Evolutionary conservation across 2,888 invertebrate species (phyloP).

Genomic region (Nomada fabriciana): DNA sequence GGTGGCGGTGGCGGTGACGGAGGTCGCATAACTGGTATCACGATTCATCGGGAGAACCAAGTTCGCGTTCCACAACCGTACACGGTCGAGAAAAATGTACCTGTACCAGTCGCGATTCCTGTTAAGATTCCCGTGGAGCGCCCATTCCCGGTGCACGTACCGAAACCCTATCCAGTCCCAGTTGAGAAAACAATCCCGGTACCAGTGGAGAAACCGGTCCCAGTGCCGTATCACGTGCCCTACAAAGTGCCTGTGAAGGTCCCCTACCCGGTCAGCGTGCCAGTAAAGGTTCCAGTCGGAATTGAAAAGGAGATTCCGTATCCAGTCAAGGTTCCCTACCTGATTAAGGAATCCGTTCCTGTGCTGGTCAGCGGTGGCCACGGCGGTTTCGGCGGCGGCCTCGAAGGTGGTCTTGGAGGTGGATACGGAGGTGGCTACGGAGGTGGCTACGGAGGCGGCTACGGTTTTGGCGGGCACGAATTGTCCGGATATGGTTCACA

Average conservation of each 20-base stretch:
- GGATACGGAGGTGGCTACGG: slow-evolving; percentile 55
- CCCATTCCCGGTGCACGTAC: slow-evolving; percentile 76
- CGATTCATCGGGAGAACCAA: slow-evolving; percentile 79
- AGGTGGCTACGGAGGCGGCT: slow-evolving; percentile 61
- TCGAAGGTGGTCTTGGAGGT: slow-evolving; percentile 49
- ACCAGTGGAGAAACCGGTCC: slow-evolving; percentile 79
- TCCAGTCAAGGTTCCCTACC: slow-evolving; percentile 68
- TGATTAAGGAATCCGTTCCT: slow-evolving; percentile 78
- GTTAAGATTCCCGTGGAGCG: slow-evolving; percentile 79
- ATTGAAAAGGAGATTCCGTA: slow-evolving; percentile 74
- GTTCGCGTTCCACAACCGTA: slow-evolving; percentile 80
- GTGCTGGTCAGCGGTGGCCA: slow-evolving; percentile 70
- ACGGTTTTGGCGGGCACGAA: slow-evolving; percentile 52
- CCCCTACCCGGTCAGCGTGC: slow-evolving; percentile 75
- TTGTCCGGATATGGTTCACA: slow-evolving; percentile 51
- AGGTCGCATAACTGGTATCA: slow-evolving; percentile 78
- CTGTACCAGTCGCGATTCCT: slow-evolving; percentile 78
- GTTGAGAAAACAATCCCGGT: slow-evolving; percentile 75
- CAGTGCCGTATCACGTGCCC: slow-evolving; percentile 78
- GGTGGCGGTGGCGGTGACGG: slow-evolving; percentile 72
- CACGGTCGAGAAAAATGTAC: slow-evolving; percentile 77
- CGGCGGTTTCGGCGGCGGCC: slow-evolving; percentile 63
- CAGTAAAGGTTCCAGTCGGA: slow-evolving; percentile 75
- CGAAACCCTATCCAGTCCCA: slow-evolving; percentile 77
- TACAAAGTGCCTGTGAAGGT: slow-evolving; percentile 78